Evolutionary conservation across 2,888 invertebrate species (phyloP), one percentile per base, ranked within the genome.

Genomic region (Volucella zonaria): DNA sequence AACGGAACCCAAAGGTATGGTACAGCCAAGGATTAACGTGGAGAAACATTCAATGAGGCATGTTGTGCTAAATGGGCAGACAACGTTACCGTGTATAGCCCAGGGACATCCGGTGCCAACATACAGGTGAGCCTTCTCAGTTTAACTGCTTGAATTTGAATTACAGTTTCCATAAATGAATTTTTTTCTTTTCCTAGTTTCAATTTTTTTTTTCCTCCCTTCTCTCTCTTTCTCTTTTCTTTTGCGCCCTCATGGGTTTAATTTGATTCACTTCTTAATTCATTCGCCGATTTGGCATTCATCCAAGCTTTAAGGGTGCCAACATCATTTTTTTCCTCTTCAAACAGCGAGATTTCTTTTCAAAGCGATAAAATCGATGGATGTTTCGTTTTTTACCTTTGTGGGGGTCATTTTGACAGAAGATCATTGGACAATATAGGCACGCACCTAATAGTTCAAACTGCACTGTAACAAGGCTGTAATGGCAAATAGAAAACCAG

Each of bases 91-190:
- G 58, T 96, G 96, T 91, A 95, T 95, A 42, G 96, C 96, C 71
- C 96, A 96, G 92, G 96, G 96, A 86, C 95, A 95, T 93, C 96
- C 96, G 4, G 95, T 96, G 80, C 96, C 96, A 77, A 94, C 94
- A 83, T 96, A 96, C 92, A 94, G 95, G 95, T 95, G 90, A 93
- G 92, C 6, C 6, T 31, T 31, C 31, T 31, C 31, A 31, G 31
- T 90, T 81, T 58, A 62, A 62, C 40, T 62, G 70, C 42, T 49
- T 47, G 11, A 62, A 14, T 56, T 66, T 59, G 51, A 59, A 67
- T 76, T 59, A 76, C 52, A 14, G 42, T 77, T 11, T 64, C 15
- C 47, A 8, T 71, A 14, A 51, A 14, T 59, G 51, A 12, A 23
- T 43, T 31, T 40, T 31, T 40, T 56, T 31, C 40, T n/a, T 58